phyloP scores from a whole-genome alignment of 2,113 vertebrate species.

The Carlito syrichta region DNA sequence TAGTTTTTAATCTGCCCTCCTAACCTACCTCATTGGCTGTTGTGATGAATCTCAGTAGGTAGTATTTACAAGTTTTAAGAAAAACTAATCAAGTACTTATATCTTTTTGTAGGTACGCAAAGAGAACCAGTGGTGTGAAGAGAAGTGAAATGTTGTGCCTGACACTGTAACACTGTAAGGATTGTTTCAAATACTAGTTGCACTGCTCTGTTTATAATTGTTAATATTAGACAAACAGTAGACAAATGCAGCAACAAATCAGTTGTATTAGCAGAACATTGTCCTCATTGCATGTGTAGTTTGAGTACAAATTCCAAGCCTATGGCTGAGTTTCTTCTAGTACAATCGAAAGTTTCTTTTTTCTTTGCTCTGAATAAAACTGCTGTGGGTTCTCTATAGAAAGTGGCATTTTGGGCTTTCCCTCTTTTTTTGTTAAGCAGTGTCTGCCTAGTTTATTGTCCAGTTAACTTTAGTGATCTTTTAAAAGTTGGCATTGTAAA shows the following conservation, averaged over 20 bases:
- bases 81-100: conserved; percentile 1
- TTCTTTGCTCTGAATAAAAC: conserved; percentile 84
- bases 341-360: conserved; percentile 81
- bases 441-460: conserved; percentile 80
- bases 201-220: conserved; percentile 99
- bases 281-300: conserved; percentile 88
- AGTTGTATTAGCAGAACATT: conserved; percentile 87
- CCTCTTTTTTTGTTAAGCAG: conserved; percentile 71
- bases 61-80: not conserved
- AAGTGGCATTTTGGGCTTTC: conserved; percentile 78
- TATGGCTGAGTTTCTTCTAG: conserved; percentile 78
- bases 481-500: conserved; percentile 84
- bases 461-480: conserved; percentile 71
- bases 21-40: not conserved
- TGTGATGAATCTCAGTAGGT: not conserved
- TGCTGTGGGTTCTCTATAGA: conserved; percentile 78
- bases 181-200: conserved; percentile 93
- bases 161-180: conserved; percentile 90
- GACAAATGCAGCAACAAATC: conserved; percentile 89
- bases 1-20: not conserved
- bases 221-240: conserved; percentile 96
- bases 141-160: conserved; percentile 89
- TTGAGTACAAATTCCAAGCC: conserved; percentile 78
- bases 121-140: conserved; percentile 99
- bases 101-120: conserved; percentile 93